Evolutionary conservation across 1,140 invertebrate species (phyloP).

Genomic region (Pectinophora gossypiella): DNA sequence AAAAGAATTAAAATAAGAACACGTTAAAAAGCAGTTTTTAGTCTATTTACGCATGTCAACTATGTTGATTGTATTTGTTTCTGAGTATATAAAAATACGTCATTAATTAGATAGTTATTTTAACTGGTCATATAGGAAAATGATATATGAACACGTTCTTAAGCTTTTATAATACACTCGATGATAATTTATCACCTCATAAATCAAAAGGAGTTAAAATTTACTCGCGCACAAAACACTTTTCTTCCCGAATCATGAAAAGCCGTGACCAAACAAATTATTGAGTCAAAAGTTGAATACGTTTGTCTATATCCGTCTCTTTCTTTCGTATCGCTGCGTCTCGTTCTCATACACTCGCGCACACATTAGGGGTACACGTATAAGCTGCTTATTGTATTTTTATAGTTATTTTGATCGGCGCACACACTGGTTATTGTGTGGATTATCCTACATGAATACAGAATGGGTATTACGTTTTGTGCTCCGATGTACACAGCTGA

Average conservation of each 20-base stretch:
- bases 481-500: conserved; percentile 61
- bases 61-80: too few species aligned
- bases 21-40: too few species aligned
- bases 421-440: conserved; percentile 62
- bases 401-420: conserved; percentile 71
- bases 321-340: conserved; percentile 14
- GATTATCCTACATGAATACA: conserved; percentile 70
- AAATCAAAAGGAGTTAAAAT: too few species aligned
- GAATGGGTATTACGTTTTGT: conserved; percentile 55
- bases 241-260: conserved; percentile 23
- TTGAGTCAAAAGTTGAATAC: conserved; percentile 35
- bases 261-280: conserved; percentile 42
- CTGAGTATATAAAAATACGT: too few species aligned
- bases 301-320: conserved; percentile 12
- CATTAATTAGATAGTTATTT: too few species aligned
- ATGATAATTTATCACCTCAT: too few species aligned
- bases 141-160: too few species aligned
- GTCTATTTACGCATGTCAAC: too few species aligned
- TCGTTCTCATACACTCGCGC: conserved; percentile 28
- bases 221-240: too few species aligned
- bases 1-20: too few species aligned
- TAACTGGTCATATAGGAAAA: too few species aligned
- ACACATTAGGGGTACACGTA: conserved; percentile 55
- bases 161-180: too few species aligned
- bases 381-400: conserved; percentile 72